phyloP scores from a whole-genome alignment of 2,113 vertebrate genomes.

The Oryzias curvinotus region DNA sequence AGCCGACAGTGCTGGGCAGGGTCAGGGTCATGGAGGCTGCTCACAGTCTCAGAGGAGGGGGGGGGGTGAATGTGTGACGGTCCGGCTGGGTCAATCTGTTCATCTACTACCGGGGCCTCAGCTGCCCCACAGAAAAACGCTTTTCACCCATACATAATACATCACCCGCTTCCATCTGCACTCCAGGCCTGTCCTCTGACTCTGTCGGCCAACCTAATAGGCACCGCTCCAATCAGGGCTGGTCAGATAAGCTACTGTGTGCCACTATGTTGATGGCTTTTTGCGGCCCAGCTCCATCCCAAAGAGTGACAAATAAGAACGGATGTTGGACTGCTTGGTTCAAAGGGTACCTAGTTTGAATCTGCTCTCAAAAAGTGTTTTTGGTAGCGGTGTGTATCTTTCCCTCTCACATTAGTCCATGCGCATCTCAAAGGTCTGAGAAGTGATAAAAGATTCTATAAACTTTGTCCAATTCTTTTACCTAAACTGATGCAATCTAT shows the following conservation, averaged over 20 bases:
- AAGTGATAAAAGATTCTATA: no score
- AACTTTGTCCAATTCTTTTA: no score
- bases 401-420: neutral
- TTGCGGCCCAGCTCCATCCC: constrained; percentile 27
- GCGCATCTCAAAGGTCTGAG: no score
- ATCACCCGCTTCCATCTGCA: constrained; percentile 68
- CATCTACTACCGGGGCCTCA: constrained; percentile 54
- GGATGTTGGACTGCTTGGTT: constrained; percentile 56
- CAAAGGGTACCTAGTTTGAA: constrained; percentile 42
- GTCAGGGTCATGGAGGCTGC: constrained; percentile 45
- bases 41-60: constrained; percentile 32
- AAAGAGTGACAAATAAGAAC: constrained; percentile 56
- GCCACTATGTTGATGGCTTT: constrained; percentile 26
- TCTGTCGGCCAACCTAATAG: constrained; percentile 41
- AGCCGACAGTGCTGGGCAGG: constrained; percentile 36
- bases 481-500: no score
- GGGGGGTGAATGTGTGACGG: constrained; percentile 39
- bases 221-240: constrained; percentile 27
- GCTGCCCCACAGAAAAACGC: constrained; percentile 46
- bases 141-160: constrained; percentile 67
- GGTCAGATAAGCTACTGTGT: constrained; percentile 10
- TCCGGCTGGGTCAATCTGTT: constrained; percentile 61
- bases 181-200: constrained; percentile 45
- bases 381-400: neutral
- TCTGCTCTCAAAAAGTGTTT: neutral